These are phyloP conservation scores for Thripadectes ignobilis DNA, from an alignment of 2,797 vertebrate species.

Conservation along the genomic window DNA sequence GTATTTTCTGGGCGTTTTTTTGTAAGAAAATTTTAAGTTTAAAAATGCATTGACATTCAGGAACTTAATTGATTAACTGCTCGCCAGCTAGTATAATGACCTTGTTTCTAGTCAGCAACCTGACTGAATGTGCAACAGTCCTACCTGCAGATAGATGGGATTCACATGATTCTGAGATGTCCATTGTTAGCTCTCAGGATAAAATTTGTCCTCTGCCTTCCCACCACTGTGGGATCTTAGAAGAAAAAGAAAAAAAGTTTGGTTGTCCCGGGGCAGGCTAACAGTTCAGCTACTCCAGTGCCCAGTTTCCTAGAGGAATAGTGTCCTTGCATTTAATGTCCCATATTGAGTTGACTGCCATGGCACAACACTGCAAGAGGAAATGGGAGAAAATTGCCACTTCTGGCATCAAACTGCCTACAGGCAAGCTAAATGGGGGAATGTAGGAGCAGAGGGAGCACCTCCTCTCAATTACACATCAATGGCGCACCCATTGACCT, in stretches of 20 bases:
- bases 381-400: neutral
- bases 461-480: neutral
- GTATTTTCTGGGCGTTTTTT: neutral
- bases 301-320: neutral
- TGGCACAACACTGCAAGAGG: neutral
- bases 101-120: neutral
- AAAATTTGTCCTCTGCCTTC: neutral
- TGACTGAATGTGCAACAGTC: neutral
- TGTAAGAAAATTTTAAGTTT: neutral
- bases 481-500: neutral
- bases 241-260: neutral
- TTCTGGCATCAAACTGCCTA: neutral
- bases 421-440: neutral
- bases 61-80: neutral
- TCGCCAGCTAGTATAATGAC: neutral
- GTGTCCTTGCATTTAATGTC: neutral
- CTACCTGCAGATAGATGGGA: neutral
- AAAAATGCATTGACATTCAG: neutral
- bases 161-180: neutral
- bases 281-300: neutral
- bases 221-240: accelerated
- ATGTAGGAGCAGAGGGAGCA: neutral
- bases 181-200: neutral
- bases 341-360: neutral
- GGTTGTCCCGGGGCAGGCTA: neutral